These are phyloP conservation scores for Latrodectus hesperus DNA, from an alignment of 2,888 invertebrate genomes.

Conservation along the genomic window DNA sequence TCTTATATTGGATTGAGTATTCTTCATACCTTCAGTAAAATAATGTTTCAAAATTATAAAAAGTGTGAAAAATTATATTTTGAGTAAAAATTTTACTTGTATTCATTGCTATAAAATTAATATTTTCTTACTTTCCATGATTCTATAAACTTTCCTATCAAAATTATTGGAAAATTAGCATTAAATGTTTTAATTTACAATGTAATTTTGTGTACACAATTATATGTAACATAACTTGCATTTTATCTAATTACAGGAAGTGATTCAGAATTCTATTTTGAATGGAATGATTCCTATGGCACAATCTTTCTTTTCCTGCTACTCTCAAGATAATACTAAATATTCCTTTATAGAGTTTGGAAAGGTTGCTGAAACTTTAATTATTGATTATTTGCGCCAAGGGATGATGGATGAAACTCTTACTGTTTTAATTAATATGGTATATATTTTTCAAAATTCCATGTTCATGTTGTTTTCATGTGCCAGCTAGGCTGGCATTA, in stretches of 20 bases:
- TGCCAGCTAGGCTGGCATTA: background rate
- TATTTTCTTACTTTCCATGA: no score
- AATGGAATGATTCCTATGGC: constrained; percentile 54
- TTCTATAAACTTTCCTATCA: no score
- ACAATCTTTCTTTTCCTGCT: constrained; percentile 37
- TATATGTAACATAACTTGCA: no score
- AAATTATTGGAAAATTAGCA: no score
- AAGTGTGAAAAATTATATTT: no score
- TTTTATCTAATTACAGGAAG: constrained; percentile 28
- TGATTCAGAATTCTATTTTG: constrained; percentile 52
- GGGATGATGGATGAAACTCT: constrained; percentile 34
- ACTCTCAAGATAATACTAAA: constrained; percentile 5
- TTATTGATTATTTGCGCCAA: constrained; percentile 47
- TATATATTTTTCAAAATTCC: constrained; percentile 5
- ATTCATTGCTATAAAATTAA: no score
- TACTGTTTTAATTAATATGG: constrained; percentile 49
- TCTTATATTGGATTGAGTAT: no score
- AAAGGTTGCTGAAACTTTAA: constrained; percentile 24
- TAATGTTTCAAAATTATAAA: no score
- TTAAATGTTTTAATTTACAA: no score
- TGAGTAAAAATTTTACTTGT: no score
- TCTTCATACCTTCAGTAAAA: no score
- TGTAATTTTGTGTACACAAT: no score
- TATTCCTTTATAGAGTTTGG: constrained; percentile 34
- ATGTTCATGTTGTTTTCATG: background rate